Percentiles rank a stretch among this genome's conserved stretches.
These are phyloP conservation scores for Platanista minor DNA, from an alignment of 2,113 vertebrate species.

Conservation along the genomic window DNA sequence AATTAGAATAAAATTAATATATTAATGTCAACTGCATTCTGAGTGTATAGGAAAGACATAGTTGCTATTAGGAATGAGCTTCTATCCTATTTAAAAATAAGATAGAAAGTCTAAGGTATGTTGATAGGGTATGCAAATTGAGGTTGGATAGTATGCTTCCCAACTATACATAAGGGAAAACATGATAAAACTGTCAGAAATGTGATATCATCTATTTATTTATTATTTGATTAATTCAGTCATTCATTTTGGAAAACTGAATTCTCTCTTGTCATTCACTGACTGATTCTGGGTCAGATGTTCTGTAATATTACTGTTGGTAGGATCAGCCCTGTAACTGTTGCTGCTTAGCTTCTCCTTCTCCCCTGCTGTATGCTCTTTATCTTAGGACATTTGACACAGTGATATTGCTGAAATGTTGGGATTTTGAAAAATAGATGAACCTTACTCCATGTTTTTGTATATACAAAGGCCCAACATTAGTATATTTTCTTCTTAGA, in stretches of 20 bases:
- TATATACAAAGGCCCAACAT: not conserved
- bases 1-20: not conserved
- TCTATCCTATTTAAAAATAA: not conserved
- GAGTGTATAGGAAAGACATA: not conserved
- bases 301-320: not conserved
- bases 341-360: not conserved
- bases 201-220: not conserved
- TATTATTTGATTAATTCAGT: not conserved
- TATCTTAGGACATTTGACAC: not conserved
- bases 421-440: not conserved
- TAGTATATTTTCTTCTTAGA: conserved; percentile 9
- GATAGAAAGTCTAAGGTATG: not conserved
- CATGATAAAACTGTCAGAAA: not conserved
- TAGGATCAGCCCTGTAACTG: not conserved
- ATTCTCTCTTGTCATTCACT: not conserved
- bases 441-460: not conserved
- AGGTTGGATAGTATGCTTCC: not conserved
- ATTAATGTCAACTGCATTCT: not conserved
- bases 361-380: not conserved
- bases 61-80: not conserved
- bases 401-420: not conserved
- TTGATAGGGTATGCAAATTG: not conserved
- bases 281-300: not conserved
- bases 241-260: not conserved
- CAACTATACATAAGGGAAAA: not conserved